phyloP scores from a whole-genome alignment of 2,888 invertebrate genomes.

The Phyllotreta cruciferae region DNA sequence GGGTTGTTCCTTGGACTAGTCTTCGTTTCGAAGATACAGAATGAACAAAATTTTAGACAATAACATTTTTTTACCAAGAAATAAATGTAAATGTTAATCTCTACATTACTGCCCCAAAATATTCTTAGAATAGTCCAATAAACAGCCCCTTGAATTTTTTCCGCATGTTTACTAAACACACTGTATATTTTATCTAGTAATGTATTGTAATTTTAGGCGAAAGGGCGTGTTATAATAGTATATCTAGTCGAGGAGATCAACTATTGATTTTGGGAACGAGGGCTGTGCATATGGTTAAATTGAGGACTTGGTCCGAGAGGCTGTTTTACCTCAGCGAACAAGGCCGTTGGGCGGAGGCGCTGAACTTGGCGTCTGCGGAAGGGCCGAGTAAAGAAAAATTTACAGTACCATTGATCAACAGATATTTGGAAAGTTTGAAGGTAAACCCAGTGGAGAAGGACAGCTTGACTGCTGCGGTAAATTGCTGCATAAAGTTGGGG shows the following conservation, averaged over 20 bases:
- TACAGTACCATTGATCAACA: conserved; percentile 53
- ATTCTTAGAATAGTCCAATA: too few relatives aligned
- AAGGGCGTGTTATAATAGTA: conserved; percentile 77
- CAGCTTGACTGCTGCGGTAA: conserved; percentile 60
- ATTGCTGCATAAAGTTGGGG: conserved; percentile 61
- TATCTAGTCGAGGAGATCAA: conserved; percentile 73
- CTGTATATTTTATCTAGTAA: neutral
- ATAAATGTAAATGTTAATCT: too few relatives aligned
- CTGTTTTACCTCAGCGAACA: conserved; percentile 69
- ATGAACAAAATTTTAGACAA: too few relatives aligned
- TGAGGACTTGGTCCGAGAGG: conserved; percentile 73
- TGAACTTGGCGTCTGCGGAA: conserved; percentile 65
- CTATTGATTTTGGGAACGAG: conserved; percentile 73
- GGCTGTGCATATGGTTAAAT: conserved; percentile 66
- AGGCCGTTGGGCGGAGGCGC: conserved; percentile 66
- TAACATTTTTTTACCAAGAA: too few relatives aligned
- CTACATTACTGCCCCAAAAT: too few relatives aligned
- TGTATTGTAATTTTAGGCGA: conserved; percentile 55
- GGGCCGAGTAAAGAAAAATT: conserved; percentile 57
- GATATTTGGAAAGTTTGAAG: conserved; percentile 61
- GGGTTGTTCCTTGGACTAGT: too few relatives aligned
- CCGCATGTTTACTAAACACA: neutral
- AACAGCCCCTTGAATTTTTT: too few relatives aligned
- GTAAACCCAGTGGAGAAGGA: conserved; percentile 58
- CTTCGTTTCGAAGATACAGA: too few relatives aligned